These are phyloP conservation scores for Ochropleura leucogaster DNA, from an alignment of 2,888 invertebrate genomes.

Conservation along the genomic window DNA sequence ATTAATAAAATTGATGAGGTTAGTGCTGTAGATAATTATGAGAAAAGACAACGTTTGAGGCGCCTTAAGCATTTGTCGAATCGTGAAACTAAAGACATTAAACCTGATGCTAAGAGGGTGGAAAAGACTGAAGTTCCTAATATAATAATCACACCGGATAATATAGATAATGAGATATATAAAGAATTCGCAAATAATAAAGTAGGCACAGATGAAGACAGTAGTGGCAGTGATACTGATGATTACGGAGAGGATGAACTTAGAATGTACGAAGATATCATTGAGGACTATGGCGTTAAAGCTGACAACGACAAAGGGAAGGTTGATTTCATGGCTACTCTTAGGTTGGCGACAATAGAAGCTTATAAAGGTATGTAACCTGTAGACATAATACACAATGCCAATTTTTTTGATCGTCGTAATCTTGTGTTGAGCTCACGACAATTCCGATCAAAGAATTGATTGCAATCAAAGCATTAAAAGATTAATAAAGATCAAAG, in stretches of 20 bases:
- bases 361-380: conserved; percentile 90
- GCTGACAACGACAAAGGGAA: conserved; percentile 87
- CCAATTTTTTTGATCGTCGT: neutral
- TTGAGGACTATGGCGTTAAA: conserved; percentile 82
- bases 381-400: neutral
- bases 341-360: conserved; percentile 91
- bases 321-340: conserved; percentile 91
- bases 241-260: conserved; percentile 89
- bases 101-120: conserved; percentile 62
- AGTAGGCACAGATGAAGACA: conserved; percentile 78
- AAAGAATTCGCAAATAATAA: conserved; percentile 82
- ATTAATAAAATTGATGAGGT: conserved; percentile 80
- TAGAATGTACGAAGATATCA: conserved; percentile 87
- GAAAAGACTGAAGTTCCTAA: conserved; percentile 71
- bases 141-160: conserved; percentile 84
- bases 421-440: neutral
- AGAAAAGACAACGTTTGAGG: conserved; percentile 86
- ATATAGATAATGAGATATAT: conserved; percentile 82
- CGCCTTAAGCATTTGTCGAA: conserved; percentile 83
- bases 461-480: neutral
- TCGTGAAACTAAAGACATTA: conserved; percentile 67
- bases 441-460: too few relatives aligned
- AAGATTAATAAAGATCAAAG: too few relatives aligned
- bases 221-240: conserved; percentile 85
- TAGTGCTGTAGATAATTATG: conserved; percentile 89